These are phyloP conservation scores for Melanotaenia duboulayi DNA, from an alignment of 2,113 vertebrate species.

Conservation along the genomic window DNA sequence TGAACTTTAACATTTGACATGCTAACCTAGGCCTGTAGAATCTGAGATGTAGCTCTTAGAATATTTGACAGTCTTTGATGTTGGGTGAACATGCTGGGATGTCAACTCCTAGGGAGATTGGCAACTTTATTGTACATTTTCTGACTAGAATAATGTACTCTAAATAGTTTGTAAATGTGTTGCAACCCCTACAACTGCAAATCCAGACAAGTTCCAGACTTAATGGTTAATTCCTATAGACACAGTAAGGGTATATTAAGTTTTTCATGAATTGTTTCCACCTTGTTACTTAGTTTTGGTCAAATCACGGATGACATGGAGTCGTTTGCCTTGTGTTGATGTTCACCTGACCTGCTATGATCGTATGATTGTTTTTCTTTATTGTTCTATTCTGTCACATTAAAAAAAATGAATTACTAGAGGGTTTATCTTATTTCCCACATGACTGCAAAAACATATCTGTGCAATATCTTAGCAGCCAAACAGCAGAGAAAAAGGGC, in stretches of 20 bases:
- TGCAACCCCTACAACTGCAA: too few species aligned
- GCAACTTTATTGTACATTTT: neutral
- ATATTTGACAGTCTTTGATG: neutral
- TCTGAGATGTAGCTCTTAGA: neutral
- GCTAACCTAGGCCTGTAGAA: neutral
- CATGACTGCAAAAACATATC: neutral
- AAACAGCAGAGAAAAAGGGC: slow-evolving; percentile 4
- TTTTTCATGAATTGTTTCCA: neutral
- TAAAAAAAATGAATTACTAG: neutral
- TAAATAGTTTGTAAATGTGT: too few species aligned
- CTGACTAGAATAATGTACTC: too few species aligned
- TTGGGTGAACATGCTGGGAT: neutral
- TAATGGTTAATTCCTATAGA: neutral
- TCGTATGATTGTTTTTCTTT: too few species aligned
- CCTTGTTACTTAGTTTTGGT: neutral
- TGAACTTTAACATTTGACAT: neutral
- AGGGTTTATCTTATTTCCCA: neutral
- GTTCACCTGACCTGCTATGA: too few species aligned
- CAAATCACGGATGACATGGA: neutral
- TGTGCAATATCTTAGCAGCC: slow-evolving; percentile 13
- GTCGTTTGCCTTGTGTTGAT: neutral
- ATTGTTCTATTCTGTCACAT: neutral
- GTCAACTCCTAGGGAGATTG: neutral
- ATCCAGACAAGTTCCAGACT: neutral
- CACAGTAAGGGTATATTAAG: neutral